Evolutionary conservation across 2,888 invertebrate genomes (phyloP), one percentile per base, ranked within the genome.

Genomic region (Buathra laborator): DNA sequence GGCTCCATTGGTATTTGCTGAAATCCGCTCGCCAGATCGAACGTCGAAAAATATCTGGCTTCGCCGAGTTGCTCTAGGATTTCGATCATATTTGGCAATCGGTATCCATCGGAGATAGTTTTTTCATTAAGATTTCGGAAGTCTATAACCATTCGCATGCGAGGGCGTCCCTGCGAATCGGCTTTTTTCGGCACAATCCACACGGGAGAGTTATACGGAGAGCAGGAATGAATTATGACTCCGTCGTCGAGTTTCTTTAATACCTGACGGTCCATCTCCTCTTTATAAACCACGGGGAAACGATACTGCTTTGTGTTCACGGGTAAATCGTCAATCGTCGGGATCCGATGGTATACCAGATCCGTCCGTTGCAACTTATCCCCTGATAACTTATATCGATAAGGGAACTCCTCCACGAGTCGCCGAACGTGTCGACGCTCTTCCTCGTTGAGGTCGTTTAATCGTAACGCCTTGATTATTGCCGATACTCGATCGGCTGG

Each of bases 161-260:
- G 64, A 16, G 71, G 78, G 46, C 86, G 80, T 2, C 89, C 89
- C 14, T 84, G 84, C 16, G 88, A 85, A 56, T 90, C 89, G 7
- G 76, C 10, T 64, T 89, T 88, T 71, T 88, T 87, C 10, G 46
- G 46, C 46, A 46, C 46, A 6, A 46, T 46, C 46, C 46, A 46
- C 46, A 46, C 46, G 46, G 87, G 88, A 0, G 88, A 86, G 70
- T 84, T 83, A 46, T 80, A 87, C 4, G 85, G 84, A 2, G 86
- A 87, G 2, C 62, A 62, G 2, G 86, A 87, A 16, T 81, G 82
- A n/a, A 37, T 19, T n/a, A 86, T 82, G 3, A 84, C 48, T 2
- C 51, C 80, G 16, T 83, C 59, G 3, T 71, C 29, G 1, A 84
- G 14, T 43, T 84, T 48, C 19, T 37, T 48, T 14, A 66, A 10